phyloP scores from a whole-genome alignment of 1,140 invertebrate genomes.

The Trichonephila clavata region DNA sequence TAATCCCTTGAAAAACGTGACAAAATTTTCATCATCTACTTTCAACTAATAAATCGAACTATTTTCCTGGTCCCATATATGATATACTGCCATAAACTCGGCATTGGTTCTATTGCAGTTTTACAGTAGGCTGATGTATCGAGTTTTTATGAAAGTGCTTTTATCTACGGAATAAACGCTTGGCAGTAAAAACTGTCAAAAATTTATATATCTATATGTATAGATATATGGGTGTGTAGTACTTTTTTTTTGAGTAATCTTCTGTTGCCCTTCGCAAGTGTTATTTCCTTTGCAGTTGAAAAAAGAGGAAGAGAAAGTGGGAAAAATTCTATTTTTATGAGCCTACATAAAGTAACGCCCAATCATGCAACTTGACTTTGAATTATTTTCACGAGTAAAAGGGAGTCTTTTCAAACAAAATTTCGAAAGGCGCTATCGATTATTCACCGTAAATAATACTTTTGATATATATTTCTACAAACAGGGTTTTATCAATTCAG shows the following conservation, averaged over 20 bases:
- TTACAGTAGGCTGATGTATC: constrained; percentile 56
- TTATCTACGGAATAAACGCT: constrained; percentile 74
- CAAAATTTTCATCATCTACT: constrained; percentile 70
- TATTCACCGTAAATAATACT: constrained; percentile 34
- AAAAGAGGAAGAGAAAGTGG: not conserved
- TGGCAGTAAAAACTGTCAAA: constrained; percentile 70
- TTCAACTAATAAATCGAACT: constrained; percentile 73
- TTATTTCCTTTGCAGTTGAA: constrained; percentile 55
- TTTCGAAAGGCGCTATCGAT: constrained; percentile 55
- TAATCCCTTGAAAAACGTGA: constrained; percentile 64
- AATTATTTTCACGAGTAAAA: constrained; percentile 64
- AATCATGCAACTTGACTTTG: constrained; percentile 69
- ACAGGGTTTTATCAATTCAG: not conserved
- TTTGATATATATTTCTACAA: constrained; percentile 31
- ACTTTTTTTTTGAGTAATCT: constrained; percentile 63
- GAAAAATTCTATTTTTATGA: constrained; percentile 73
- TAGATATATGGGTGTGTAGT: constrained; percentile 36
- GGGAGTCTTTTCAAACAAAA: constrained; percentile 56
- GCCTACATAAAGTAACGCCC: constrained; percentile 64
- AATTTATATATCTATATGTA: constrained; percentile 64
- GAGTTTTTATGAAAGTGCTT: constrained; percentile 70
- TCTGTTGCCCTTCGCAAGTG: constrained; percentile 41
- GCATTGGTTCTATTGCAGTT: constrained; percentile 49
- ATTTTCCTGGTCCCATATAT: constrained; percentile 41
- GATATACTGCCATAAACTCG: constrained; percentile 68